phyloP scores from a whole-genome alignment of 2,797 vertebrate genomes.

The Acrossocheilus wenchowensis region DNA sequence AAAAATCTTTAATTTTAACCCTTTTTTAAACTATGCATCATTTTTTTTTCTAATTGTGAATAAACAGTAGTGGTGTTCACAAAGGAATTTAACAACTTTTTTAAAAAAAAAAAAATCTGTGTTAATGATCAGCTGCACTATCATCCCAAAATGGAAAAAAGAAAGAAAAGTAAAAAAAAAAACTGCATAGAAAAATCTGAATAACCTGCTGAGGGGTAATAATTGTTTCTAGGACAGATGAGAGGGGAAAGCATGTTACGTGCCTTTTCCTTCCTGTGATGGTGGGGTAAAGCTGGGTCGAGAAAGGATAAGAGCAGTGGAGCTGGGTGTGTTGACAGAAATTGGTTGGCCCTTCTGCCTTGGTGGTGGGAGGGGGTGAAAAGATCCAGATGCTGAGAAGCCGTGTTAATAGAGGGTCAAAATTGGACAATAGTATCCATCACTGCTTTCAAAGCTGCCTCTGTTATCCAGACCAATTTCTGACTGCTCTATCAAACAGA shows the following conservation, averaged over 20 bases:
- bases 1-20: conserved; percentile 57
- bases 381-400: conserved; percentile 91
- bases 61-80: too few relatives aligned
- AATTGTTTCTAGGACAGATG: conserved; percentile 16
- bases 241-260: conserved; percentile 4
- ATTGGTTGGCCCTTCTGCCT: conserved; percentile 85
- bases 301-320: conserved; percentile 31
- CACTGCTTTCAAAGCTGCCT: conserved; percentile 86
- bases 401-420: conserved; percentile 94
- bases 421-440: conserved; percentile 91
- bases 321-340: conserved; percentile 68
- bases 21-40: conserved; percentile 61
- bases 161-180: conserved; percentile 42
- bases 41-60: neutral
- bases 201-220: neutral
- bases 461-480: conserved; percentile 84
- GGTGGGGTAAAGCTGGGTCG: conserved; percentile 15
- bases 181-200: neutral
- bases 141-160: conserved; percentile 72
- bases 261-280: conserved; percentile 23
- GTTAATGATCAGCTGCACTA: neutral
- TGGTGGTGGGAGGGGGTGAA: conserved; percentile 81
- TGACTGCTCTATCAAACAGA: conserved; percentile 83
- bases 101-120: neutral
- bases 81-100: neutral